Conservation (phyloP, 1,140 invertebrate species). For the Cydia strobilella region DNA sequence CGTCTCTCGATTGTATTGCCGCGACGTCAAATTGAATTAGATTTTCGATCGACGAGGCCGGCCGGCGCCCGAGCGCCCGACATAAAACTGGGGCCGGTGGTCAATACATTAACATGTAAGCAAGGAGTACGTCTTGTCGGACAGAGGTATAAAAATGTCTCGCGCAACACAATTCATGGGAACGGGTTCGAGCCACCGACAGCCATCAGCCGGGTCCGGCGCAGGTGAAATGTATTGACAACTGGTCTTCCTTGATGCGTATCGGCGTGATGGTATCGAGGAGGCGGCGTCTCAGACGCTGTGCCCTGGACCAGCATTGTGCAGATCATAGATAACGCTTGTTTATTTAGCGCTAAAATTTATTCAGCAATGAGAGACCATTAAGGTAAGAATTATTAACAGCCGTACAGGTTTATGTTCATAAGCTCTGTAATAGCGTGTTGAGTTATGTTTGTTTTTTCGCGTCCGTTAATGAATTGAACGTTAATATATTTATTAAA, state of each 20-base stretch:
- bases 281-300: conserved; percentile 73
- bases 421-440: conserved; percentile 57
- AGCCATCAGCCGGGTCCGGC: conserved; percentile 61
- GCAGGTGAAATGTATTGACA: conserved; percentile 79
- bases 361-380: conserved; percentile 67
- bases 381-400: conserved; percentile 70
- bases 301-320: conserved; percentile 67
- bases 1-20: conserved; percentile 49
- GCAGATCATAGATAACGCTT: conserved; percentile 72
- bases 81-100: conserved; percentile 52
- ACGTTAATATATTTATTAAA: conserved; percentile 62
- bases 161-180: conserved; percentile 70
- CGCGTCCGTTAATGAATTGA: conserved; percentile 58
- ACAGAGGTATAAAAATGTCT: conserved; percentile 75
- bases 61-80: conserved; percentile 39
- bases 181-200: conserved; percentile 65
- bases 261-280: conserved; percentile 76
- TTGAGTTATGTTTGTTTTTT: conserved; percentile 55
- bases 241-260: conserved; percentile 78
- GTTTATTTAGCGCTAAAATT: conserved; percentile 77
- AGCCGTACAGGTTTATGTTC: conserved; percentile 61
- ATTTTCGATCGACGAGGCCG: conserved; percentile 41
- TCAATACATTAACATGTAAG: conserved; percentile 66
- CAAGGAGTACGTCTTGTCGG: conserved; percentile 54
- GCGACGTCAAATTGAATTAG: conserved; percentile 39